Conservation (phyloP, 2,797 vertebrate species). For the Mallotus villosus region DNA sequence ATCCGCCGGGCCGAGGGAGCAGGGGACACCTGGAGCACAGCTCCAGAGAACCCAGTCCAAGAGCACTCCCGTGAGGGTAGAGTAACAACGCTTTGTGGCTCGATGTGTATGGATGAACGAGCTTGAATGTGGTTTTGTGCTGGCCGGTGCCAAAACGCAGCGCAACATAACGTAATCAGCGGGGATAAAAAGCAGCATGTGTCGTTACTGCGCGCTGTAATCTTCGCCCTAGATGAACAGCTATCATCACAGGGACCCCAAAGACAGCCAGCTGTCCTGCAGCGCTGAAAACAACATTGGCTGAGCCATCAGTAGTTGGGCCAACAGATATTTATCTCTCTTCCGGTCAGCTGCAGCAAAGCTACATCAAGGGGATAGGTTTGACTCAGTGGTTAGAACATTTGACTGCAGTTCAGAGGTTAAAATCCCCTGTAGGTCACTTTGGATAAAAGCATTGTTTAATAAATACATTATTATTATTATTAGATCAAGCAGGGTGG, state of each 20-base stretch:
- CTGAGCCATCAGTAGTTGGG: constrained; percentile 45
- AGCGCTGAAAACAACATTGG: constrained; percentile 36
- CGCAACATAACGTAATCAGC: constrained; percentile 56
- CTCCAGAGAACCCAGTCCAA: constrained; percentile 87
- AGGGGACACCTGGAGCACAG: constrained; percentile 75
- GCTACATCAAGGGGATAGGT: no score
- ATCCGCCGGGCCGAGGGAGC: constrained; percentile 80
- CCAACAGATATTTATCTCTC: constrained; percentile 35
- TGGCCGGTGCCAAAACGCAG: constrained; percentile 50
- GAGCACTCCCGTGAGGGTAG: constrained; percentile 91
- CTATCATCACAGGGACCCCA: constrained; percentile 54
- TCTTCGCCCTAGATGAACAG: constrained; percentile 61
- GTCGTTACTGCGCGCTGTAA: constrained; percentile 57
- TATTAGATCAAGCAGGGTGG: neutral
- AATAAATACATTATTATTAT: neutral
- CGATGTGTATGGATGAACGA: constrained; percentile 43
- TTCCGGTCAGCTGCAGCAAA: constrained; percentile 6
- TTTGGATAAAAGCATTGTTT: neutral
- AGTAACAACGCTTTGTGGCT: constrained; percentile 61
- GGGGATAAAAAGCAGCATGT: constrained; percentile 69
- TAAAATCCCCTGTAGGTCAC: neutral
- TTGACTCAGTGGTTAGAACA: neutral
- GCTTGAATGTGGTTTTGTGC: constrained; percentile 43
- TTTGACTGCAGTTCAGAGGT: neutral
- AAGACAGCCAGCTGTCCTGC: constrained; percentile 56